A percentile compares a stretch with the other conserved stretches of the same genome.
Conservation (phyloP, 2,113 vertebrate genomes). For the Charadrius vociferus region DNA sequence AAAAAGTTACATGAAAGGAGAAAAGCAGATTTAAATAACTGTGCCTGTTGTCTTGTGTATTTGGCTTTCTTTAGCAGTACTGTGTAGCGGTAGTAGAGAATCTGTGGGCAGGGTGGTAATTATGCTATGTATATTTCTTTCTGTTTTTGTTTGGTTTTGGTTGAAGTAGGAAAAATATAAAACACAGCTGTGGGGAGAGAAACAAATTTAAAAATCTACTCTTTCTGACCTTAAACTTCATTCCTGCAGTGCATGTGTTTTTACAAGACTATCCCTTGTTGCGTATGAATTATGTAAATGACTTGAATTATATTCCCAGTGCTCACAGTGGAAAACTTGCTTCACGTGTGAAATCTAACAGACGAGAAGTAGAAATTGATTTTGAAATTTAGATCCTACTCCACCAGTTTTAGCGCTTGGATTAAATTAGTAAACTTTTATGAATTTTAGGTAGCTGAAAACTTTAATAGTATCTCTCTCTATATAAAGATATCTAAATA, state of each 20-base stretch:
- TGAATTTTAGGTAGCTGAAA: background rate
- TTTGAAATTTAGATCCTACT: background rate
- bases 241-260: background rate
- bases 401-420: background rate
- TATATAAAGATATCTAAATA: background rate
- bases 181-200: background rate
- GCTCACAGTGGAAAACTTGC: background rate
- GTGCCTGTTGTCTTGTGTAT: background rate
- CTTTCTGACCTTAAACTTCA: background rate
- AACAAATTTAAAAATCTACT: background rate
- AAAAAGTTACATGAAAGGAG: background rate
- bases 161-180: background rate
- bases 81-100: background rate
- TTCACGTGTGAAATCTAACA: constrained; percentile 11
- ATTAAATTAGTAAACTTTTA: background rate
- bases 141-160: background rate
- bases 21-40: background rate
- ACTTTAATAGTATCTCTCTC: background rate
- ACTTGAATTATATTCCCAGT: background rate
- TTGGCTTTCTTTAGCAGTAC: background rate
- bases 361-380: background rate
- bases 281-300: background rate
- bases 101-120: background rate
- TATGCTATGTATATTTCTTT: background rate
- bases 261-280: background rate